Conservation (phyloP, 2,797 vertebrate species). For the Danio aesculapii region DNA sequence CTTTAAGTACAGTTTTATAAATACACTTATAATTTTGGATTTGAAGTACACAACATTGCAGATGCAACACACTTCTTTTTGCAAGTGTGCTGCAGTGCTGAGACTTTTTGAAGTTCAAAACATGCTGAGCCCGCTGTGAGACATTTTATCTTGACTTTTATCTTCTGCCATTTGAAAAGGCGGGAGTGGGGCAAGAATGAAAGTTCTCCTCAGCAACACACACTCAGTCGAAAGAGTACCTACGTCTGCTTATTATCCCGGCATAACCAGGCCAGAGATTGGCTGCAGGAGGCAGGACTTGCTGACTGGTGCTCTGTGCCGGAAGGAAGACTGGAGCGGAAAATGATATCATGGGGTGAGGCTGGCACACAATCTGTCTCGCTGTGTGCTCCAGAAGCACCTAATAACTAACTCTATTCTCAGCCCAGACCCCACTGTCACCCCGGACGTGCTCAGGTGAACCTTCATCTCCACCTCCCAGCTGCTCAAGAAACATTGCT, state of each 20-base stretch:
- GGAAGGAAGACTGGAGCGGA: slow-evolving; percentile 56
- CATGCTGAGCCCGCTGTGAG: slow-evolving; percentile 33
- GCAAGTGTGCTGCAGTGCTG: background rate
- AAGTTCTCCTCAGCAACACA: slow-evolving; percentile 13
- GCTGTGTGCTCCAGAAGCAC: slow-evolving; percentile 29
- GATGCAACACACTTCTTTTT: slow-evolving; percentile 9
- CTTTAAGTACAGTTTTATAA: background rate
- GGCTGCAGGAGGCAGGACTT: slow-evolving; percentile 51
- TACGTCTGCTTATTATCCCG: slow-evolving; percentile 58
- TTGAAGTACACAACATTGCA: background rate
- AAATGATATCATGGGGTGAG: slow-evolving; percentile 54
- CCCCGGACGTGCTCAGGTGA: slow-evolving; percentile 40
- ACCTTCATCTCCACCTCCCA: slow-evolving; percentile 1
- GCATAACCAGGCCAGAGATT: slow-evolving; percentile 48
- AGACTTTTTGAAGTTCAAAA: slow-evolving; percentile 28
- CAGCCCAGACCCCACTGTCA: slow-evolving; percentile 8
- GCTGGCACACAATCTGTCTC: slow-evolving; percentile 27
- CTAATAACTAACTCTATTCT: slow-evolving; percentile 35
- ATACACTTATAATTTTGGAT: background rate
- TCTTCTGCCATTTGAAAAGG: slow-evolving; percentile 16
- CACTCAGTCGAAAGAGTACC: slow-evolving; percentile 32
- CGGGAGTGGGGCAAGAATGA: background rate
- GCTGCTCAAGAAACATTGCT: slow-evolving; percentile 5
- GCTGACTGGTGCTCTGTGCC: slow-evolving; percentile 51
- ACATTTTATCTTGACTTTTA: slow-evolving; percentile 22